Conservation (phyloP, 2,113 vertebrate genomes). For the Tragelaphus buxtoni region DNA sequence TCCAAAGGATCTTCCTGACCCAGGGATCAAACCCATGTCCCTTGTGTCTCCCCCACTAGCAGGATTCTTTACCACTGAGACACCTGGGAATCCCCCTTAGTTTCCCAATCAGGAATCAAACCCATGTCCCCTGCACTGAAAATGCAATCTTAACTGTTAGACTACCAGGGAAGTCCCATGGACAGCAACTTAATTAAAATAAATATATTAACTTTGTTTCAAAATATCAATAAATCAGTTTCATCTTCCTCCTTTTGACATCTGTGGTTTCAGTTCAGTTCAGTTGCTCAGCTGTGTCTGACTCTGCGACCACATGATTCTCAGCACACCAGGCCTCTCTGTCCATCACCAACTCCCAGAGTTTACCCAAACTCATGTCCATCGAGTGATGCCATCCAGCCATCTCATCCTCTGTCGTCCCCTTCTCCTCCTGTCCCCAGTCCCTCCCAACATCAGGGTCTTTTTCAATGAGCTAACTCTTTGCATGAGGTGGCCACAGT, state of each 20-base stretch:
- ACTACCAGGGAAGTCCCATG: background rate
- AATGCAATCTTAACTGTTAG: background rate
- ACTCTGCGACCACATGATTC: too few species aligned
- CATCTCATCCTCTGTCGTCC: too few species aligned
- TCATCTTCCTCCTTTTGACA: constrained; percentile 29
- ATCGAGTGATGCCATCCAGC: too few species aligned
- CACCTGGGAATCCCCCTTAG: background rate
- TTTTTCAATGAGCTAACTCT: too few species aligned
- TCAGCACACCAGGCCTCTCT: too few species aligned
- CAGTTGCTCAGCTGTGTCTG: too few species aligned
- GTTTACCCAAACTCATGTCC: too few species aligned
- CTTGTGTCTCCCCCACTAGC: background rate
- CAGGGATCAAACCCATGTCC: background rate
- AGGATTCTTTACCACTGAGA: background rate
- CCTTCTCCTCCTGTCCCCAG: too few species aligned
- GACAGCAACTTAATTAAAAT: background rate
- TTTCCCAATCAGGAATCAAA: background rate
- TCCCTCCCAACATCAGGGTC: too few species aligned
- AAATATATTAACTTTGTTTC: background rate
- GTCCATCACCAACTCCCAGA: too few species aligned
- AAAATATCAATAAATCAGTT: background rate
- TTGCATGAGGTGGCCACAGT: too few species aligned
- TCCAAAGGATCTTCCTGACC: background rate
- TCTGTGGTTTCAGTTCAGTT: background rate
- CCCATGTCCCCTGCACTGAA: background rate